These are phyloP conservation scores for Dasypolia templi DNA, from an alignment of 2,888 invertebrate species.

Conservation along the genomic window DNA sequence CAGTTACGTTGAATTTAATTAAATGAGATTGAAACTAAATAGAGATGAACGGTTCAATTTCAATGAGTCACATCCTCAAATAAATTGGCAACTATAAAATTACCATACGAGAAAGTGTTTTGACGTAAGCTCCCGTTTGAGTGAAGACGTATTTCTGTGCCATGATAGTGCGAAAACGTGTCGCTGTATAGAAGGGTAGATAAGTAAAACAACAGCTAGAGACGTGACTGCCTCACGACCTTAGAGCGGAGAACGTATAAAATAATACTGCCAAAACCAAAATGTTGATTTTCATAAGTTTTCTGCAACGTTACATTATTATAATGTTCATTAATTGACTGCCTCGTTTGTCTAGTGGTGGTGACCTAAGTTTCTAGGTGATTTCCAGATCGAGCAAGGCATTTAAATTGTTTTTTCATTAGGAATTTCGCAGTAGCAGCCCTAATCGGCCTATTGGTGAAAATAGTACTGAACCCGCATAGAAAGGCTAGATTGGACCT, in stretches of 20 bases:
- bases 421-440: not conserved
- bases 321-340: not conserved
- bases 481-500: not conserved
- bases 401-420: not conserved
- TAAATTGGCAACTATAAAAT: constrained; percentile 41
- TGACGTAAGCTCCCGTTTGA: constrained; percentile 35
- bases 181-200: constrained; percentile 25
- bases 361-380: no score
- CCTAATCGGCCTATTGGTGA: not conserved
- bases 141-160: constrained; percentile 46
- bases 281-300: not conserved
- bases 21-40: constrained; percentile 46
- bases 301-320: not conserved
- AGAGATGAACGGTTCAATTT: constrained; percentile 32
- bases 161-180: constrained; percentile 55
- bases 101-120: constrained; percentile 53
- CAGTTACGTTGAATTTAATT: constrained; percentile 56
- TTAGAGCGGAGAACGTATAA: constrained; percentile 9
- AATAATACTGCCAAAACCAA: constrained; percentile 15
- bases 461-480: no score
- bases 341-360: no score
- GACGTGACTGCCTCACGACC: constrained; percentile 27
- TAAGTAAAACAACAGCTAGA: constrained; percentile 47
- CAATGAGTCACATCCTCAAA: constrained; percentile 25
- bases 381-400: not conserved